Conservation (phyloP, 2,888 invertebrate species). For the Meganola albula region DNA sequence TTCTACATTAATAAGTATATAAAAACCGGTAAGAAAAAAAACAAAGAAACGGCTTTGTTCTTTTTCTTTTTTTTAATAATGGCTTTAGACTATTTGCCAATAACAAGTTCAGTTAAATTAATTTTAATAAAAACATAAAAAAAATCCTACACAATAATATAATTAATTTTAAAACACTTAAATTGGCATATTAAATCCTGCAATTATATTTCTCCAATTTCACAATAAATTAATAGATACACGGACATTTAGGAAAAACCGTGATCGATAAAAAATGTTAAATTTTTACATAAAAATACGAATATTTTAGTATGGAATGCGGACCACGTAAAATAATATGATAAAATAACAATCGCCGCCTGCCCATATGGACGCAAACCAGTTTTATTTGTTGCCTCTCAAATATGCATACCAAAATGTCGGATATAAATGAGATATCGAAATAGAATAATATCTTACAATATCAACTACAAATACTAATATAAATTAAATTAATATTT, state of each 20-base stretch:
- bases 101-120: no score
- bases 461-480: no score
- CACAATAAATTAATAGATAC: constrained; percentile 10
- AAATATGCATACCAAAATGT: constrained; percentile 33
- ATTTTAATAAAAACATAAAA: no score
- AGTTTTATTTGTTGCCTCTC: constrained; percentile 40
- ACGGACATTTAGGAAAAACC: constrained; percentile 29
- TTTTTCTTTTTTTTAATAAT: no score
- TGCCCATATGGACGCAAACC: constrained; percentile 60
- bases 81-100: no score
- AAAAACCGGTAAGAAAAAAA: no score
- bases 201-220: constrained; percentile 18
- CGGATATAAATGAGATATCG: constrained; percentile 24
- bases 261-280: constrained; percentile 22
- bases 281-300: constrained; percentile 24
- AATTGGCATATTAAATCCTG: no score
- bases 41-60: no score
- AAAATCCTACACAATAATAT: no score
- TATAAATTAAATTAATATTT: no score
- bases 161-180: no score
- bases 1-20: no score
- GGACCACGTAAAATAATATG: constrained; percentile 54
- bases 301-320: constrained; percentile 48
- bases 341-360: constrained; percentile 57
- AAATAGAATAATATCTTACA: background rate